These are phyloP conservation scores for Philereme vetulata DNA, from an alignment of 2,888 invertebrate genomes.

Conservation along the genomic window DNA sequence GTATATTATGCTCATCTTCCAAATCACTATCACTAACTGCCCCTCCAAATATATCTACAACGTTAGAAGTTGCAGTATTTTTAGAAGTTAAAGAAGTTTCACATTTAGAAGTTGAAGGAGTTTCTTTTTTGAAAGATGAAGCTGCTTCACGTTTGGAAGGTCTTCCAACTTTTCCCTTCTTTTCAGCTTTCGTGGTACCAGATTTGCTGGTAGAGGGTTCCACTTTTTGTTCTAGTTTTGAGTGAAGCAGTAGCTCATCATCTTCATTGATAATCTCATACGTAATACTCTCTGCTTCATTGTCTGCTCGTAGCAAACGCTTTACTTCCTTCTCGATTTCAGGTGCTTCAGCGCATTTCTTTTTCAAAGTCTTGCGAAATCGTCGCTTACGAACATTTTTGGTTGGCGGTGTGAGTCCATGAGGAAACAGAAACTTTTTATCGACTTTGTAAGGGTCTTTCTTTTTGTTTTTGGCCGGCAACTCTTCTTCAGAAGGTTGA, in stretches of 20 bases:
- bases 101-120: conserved; percentile 25
- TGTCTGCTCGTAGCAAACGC: conserved; percentile 93
- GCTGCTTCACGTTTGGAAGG: conserved; percentile 18
- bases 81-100: conserved; percentile 16
- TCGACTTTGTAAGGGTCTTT: conserved; percentile 92
- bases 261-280: conserved; percentile 96
- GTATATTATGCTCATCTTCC: conserved; percentile 89
- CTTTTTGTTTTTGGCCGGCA: conserved; percentile 90
- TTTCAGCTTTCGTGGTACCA: conserved; percentile 20
- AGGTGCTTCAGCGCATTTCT: conserved; percentile 98
- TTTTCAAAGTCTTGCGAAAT: conserved; percentile 97
- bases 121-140: conserved; percentile 17
- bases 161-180: conserved; percentile 26
- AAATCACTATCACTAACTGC: conserved; percentile 94
- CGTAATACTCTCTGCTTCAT: conserved; percentile 94
- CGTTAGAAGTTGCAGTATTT: conserved; percentile 57
- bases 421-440: conserved; percentile 96
- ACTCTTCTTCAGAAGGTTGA: conserved; percentile 89
- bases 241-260: conserved; percentile 82
- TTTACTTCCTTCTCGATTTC: conserved; percentile 99
- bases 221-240: conserved; percentile 34
- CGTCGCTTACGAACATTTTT: conserved; percentile 97
- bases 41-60: conserved; percentile 94
- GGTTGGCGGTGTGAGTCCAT: conserved; percentile 97
- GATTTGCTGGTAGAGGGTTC: conserved; percentile 19